Percentiles rank a stretch among this genome's conserved stretches.
Conservation (phyloP, 2,113 vertebrate species). For the Micromys minutus region DNA sequence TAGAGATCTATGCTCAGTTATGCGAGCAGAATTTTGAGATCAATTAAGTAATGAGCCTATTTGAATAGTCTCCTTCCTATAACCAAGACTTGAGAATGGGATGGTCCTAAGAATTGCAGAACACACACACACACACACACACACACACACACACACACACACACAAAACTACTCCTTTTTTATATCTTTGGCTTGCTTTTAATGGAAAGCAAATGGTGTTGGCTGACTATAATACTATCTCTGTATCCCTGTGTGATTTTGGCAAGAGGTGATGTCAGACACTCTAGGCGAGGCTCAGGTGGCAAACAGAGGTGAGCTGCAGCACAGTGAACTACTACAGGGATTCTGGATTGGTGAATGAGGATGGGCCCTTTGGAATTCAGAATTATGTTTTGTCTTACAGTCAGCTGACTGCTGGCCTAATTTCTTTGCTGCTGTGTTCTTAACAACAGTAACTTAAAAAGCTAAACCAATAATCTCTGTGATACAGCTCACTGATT, state of each 20-base stretch:
- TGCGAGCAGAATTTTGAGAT: background rate
- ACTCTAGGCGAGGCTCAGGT: background rate
- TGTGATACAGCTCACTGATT: constrained; percentile 56
- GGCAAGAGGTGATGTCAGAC: background rate
- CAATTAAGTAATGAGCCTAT: background rate
- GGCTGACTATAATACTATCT: background rate
- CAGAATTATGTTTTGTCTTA: background rate
- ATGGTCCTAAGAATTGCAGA: background rate
- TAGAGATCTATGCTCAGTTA: background rate
- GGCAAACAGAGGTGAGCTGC: background rate
- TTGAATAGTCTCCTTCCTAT: background rate
- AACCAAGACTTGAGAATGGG: background rate
- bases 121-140: too few relatives aligned
- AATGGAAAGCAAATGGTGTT: background rate
- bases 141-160: too few relatives aligned
- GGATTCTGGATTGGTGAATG: background rate
- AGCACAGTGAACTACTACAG: background rate
- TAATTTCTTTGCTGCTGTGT: constrained; percentile 57
- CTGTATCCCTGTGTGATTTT: background rate
- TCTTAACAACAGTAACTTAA: constrained; percentile 64
- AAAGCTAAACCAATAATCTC: constrained; percentile 55
- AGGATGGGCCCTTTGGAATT: constrained; percentile 17
- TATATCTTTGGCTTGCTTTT: background rate
- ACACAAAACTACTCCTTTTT: background rate
- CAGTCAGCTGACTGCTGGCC: background rate